A percentile compares a stretch with the other conserved stretches of the same genome.
Conservation (phyloP, 2,888 invertebrate species). For the Onchidella celtica region DNA sequence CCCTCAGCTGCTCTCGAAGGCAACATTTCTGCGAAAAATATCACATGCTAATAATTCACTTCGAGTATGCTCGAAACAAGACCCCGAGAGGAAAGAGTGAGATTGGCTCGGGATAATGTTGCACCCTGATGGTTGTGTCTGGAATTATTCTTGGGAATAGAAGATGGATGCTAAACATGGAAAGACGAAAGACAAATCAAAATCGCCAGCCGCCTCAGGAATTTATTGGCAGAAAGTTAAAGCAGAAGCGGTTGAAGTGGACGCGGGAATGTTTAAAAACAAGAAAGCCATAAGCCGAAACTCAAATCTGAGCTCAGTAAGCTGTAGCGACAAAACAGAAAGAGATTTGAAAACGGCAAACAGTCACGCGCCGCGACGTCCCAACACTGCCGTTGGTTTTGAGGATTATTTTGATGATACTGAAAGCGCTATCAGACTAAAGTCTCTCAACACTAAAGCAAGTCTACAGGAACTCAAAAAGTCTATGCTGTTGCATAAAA, state of each 20-base stretch:
- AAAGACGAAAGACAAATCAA: not conserved
- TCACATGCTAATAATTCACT: not conserved
- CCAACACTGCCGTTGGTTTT: not conserved
- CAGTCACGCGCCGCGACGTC: not conserved
- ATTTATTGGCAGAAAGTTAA: not conserved
- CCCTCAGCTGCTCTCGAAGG: no score
- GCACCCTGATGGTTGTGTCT: not conserved
- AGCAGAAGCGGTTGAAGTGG: not conserved
- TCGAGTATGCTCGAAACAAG: not conserved
- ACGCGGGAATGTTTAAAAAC: not conserved
- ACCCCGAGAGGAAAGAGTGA: not conserved
- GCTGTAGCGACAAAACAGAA: not conserved
- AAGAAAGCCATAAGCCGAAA: slow-evolving; percentile 6
- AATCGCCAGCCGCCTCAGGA: not conserved
- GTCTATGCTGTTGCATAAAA: not conserved
- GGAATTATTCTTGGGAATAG: not conserved
- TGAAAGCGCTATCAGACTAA: not conserved
- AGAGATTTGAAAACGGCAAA: not conserved
- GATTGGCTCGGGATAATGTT: not conserved
- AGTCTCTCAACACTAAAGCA: not conserved
- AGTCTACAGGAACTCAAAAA: not conserved
- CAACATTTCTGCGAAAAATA: no score
- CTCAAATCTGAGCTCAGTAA: not conserved
- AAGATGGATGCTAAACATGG: not conserved
- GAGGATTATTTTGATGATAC: slow-evolving; percentile 7